These are phyloP conservation scores for Atherix ibis DNA, from an alignment of 2,888 invertebrate species.

Conservation along the genomic window DNA sequence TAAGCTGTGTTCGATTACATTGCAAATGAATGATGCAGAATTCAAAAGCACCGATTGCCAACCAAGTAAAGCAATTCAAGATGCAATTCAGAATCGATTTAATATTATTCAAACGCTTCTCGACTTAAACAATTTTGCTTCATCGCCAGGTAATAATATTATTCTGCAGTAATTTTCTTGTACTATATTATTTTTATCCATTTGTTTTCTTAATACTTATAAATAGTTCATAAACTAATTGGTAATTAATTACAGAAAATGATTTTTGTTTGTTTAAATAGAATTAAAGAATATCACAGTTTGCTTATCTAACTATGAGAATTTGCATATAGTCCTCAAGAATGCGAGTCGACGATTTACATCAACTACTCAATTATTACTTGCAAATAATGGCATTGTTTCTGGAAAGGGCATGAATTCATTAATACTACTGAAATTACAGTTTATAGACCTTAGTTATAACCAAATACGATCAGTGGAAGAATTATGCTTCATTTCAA, in stretches of 20 bases:
- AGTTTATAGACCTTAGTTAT: too few species aligned
- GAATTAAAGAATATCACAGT: conserved; percentile 8
- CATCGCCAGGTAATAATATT: conserved; percentile 3
- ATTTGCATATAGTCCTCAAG: conserved; percentile 6
- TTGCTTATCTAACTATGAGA: conserved; percentile 7
- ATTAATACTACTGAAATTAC: too few species aligned
- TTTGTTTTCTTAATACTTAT: too few species aligned
- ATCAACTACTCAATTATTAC: too few species aligned
- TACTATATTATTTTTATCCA: not conserved
- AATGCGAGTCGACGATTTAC: conserved; percentile 7
- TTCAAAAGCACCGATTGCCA: conserved; percentile 11
- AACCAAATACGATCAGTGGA: conserved; percentile 10
- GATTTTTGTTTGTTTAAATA: too few species aligned
- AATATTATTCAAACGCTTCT: conserved; percentile 10
- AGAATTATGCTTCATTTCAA: conserved; percentile 8
- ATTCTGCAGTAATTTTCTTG: not conserved
- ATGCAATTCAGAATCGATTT: conserved; percentile 6
- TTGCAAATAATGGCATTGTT: too few species aligned
- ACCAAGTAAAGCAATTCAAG: conserved; percentile 6
- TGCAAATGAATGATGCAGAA: conserved; percentile 10
- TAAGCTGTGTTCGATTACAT: conserved; percentile 3
- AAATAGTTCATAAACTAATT: too few species aligned
- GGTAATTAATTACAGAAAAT: too few species aligned
- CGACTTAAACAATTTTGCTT: conserved; percentile 9
- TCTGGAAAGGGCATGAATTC: not conserved